These are phyloP conservation scores for Horisme vitalbata DNA, from an alignment of 2,888 invertebrate genomes.

Conservation along the genomic window DNA sequence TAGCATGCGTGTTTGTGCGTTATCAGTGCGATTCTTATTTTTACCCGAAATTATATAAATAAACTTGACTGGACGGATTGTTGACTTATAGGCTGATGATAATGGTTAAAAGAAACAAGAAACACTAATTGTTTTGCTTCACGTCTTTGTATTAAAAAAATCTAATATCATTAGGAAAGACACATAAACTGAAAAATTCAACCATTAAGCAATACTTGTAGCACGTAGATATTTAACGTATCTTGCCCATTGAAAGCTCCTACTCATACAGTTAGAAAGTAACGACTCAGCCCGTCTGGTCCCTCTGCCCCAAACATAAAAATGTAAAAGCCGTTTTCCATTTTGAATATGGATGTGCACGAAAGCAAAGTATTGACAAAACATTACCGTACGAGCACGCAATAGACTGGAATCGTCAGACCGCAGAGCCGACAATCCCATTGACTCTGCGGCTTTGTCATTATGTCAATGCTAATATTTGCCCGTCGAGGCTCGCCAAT, in stretches of 20 bases:
- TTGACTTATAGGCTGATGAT: too few relatives aligned
- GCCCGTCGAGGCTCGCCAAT: conserved; percentile 53
- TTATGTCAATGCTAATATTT: conserved; percentile 75
- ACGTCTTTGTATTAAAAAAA: too few relatives aligned
- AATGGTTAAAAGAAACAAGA: too few relatives aligned
- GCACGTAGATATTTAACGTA: too few relatives aligned
- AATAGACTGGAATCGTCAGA: conserved; percentile 50
- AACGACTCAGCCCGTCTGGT: not conserved
- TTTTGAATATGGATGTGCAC: conserved; percentile 24
- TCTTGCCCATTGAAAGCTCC: not conserved
- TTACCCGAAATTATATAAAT: too few relatives aligned
- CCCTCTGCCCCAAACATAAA: conserved; percentile 4
- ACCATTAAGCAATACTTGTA: too few relatives aligned
- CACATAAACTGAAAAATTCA: too few relatives aligned
- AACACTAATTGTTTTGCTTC: too few relatives aligned
- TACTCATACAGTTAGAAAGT: conserved; percentile 1
- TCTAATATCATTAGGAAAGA: too few relatives aligned
- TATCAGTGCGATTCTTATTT: too few relatives aligned
- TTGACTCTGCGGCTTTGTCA: conserved; percentile 73
- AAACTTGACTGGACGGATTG: too few relatives aligned
- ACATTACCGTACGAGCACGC: conserved; percentile 37
- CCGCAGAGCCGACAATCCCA: conserved; percentile 59
- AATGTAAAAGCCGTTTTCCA: conserved; percentile 10
- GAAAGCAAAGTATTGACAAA: conserved; percentile 37
- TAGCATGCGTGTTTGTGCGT: too few relatives aligned